Conservation (phyloP, 2,113 vertebrate genomes). For the Mesembrinibis cayennensis region DNA sequence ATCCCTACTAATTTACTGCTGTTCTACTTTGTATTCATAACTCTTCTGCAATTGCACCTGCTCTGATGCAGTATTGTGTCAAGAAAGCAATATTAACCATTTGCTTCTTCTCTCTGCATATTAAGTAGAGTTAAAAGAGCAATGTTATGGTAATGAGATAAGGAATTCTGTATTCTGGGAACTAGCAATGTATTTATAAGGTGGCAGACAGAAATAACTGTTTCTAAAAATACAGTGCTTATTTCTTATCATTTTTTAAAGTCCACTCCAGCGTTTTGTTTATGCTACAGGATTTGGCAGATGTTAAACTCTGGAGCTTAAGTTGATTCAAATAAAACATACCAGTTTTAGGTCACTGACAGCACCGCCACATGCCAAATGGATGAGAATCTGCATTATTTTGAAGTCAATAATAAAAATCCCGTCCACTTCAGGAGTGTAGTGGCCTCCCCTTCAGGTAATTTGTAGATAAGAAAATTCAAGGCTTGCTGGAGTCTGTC, state of each 20-base stretch:
- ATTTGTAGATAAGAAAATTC: background rate
- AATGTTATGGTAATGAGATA: background rate
- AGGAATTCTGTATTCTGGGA: background rate
- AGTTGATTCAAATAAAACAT: background rate
- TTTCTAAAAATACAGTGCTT: background rate
- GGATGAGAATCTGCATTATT: background rate
- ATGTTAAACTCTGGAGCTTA: background rate
- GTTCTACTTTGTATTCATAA: slow-evolving; percentile 46
- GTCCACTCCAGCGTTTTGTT: background rate
- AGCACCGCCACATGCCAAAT: background rate
- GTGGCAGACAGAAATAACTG: background rate
- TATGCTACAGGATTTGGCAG: background rate
- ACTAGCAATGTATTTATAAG: background rate
- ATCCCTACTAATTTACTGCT: background rate
- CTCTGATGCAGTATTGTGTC: slow-evolving; percentile 3
- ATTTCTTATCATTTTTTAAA: background rate
- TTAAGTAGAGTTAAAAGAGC: background rate
- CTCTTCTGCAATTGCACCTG: slow-evolving; percentile 15
- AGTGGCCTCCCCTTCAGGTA: background rate
- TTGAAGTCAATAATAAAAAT: background rate
- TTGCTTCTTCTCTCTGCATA: background rate
- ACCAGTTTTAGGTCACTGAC: background rate
- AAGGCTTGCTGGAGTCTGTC: background rate
- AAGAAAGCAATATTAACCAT: slow-evolving; percentile 23
- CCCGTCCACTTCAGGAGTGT: background rate